Conservation (phyloP, 2,888 invertebrate species). For the Agrenia bidenticulata region DNA sequence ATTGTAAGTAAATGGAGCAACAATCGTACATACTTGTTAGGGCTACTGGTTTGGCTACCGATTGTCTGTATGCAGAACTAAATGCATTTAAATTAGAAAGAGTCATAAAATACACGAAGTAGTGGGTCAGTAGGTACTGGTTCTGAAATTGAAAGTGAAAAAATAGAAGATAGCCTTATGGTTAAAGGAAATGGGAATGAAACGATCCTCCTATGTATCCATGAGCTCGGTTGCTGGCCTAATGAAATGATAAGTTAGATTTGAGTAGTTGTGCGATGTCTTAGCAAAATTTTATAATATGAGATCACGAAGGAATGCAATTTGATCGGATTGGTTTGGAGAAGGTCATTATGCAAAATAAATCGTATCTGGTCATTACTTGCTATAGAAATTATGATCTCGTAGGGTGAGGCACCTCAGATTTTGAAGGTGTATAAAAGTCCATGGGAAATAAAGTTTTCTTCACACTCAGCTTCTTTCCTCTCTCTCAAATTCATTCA, state of each 20-base stretch:
- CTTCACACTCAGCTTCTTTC: conserved; percentile 25
- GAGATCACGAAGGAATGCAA: neutral
- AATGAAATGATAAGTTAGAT: no score
- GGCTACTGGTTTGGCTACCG: no score
- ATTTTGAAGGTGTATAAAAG: conserved; percentile 22
- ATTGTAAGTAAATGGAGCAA: no score
- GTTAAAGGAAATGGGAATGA: conserved; percentile 2
- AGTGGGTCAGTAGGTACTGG: no score
- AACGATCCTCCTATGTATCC: neutral
- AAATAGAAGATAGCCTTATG: conserved; percentile 7
- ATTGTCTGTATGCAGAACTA: no score
- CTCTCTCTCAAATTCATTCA: conserved; percentile 12
- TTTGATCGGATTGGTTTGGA: neutral
- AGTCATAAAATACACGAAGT: no score
- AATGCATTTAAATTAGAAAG: no score
- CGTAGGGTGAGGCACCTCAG: conserved; percentile 8
- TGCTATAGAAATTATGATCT: neutral
- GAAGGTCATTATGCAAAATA: conserved; percentile 10
- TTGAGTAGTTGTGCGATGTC: no score
- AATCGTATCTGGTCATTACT: conserved; percentile 3
- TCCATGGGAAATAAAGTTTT: neutral
- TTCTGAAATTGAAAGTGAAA: conserved; percentile 8
- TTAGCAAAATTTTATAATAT: no score
- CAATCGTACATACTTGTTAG: no score
- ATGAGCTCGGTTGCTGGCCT: no score